Conservation (phyloP, 2,888 invertebrate species). For the Nemapogon koenigi region DNA sequence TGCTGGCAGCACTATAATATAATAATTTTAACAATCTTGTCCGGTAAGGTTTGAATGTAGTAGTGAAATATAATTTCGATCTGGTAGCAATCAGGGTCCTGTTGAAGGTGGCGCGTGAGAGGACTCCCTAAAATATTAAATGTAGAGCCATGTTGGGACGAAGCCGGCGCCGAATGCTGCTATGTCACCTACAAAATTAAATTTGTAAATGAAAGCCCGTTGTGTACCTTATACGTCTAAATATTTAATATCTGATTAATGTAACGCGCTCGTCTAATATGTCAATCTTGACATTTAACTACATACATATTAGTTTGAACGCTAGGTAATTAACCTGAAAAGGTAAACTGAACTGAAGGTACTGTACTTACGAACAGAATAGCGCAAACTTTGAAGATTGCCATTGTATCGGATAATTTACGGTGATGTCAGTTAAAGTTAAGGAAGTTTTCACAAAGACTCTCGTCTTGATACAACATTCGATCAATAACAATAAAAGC, state of each 20-base stretch:
- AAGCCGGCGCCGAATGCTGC: constrained; percentile 4
- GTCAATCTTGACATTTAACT: too few relatives aligned
- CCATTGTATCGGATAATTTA: constrained; percentile 9
- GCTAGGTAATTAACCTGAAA: too few relatives aligned
- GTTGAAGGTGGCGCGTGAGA: constrained; percentile 63
- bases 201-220: constrained; percentile 4
- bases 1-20: too few relatives aligned
- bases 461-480: constrained; percentile 7
- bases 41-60: constrained; percentile 55
- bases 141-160: constrained; percentile 5
- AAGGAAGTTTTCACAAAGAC: constrained; percentile 8
- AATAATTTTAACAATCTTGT: constrained; percentile 31
- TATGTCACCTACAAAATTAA: constrained; percentile 8
- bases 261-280: too few relatives aligned
- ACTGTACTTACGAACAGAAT: too few relatives aligned
- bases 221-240: too few relatives aligned
- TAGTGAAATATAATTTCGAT: constrained; percentile 63
- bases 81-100: constrained; percentile 59
- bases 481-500: constrained; percentile 11
- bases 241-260: too few relatives aligned
- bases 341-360: too few relatives aligned
- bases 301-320: too few relatives aligned
- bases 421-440: constrained; percentile 10
- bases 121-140: constrained; percentile 28
- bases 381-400: constrained; percentile 8